Base-by-base conservation (phyloP, 2,797 vertebrate species). In the Sebastiscus albofasciatus region DNA sequence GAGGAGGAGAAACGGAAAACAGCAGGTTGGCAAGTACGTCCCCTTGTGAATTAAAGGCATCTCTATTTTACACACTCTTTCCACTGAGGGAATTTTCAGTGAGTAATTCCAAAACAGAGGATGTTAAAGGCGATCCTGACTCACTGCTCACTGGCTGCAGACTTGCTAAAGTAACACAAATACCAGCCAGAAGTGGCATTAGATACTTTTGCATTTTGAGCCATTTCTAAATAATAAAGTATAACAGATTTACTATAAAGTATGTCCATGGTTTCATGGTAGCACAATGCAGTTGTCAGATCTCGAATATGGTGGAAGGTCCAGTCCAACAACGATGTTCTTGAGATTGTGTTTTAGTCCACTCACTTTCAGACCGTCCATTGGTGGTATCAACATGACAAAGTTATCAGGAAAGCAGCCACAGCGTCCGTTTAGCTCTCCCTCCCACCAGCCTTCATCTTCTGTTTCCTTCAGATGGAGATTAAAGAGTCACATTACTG, bases 371-470 rank as follows among this genome's bases (percentile, higher is more conserved):
- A 90, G 83, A 75, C 14, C 26, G 65, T 92, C 85, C 64, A 74
- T 52, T n/a, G 80, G 66, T 9, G 96, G 95, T 61, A 97, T 95
- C 77, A 95, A 89, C 93, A 97, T 96, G 80, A 97, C 96, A 6
- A 97, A 97, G 94, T 97, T 98, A 92, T 96, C 96, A 1, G 96
- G 97, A 72, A 99, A 99, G 86, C 97, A 92, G 27, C 97, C 97
- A 34, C 93, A 89, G 67, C 77, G 91, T 52, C 97, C 96, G 22
- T 94, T 93, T 62, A 95, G 80, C 87, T 98, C 96, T 56, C 98
- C 96, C 90, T 97, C 96, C 97, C 97, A 98, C 97, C 98, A 98
- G 89, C 98, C 97, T n/a, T 97, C 94, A 59, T 96, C 96, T 82
- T 96, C 94, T 1, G 95, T 91, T 72, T 92, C 93, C 97, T 98